These are phyloP conservation scores for Phoenicopterus ruber DNA, from an alignment of 2,113 vertebrate species.

Conservation along the genomic window DNA sequence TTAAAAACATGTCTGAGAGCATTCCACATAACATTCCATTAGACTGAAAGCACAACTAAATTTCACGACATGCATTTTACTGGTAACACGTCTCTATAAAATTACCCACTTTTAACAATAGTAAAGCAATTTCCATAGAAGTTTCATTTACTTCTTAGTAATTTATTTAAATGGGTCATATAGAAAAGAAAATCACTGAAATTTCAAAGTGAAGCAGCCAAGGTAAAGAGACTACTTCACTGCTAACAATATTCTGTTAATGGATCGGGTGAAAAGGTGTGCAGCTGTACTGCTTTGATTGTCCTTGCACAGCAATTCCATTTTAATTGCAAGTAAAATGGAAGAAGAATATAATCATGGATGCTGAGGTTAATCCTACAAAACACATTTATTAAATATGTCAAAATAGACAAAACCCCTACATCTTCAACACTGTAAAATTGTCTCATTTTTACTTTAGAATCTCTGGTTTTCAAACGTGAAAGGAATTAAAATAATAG, in stretches of 20 bases:
- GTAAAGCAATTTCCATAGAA: neutral
- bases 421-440: neutral
- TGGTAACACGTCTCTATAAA: neutral
- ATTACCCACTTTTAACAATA: neutral
- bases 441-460: neutral
- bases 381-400: neutral
- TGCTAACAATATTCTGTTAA: neutral
- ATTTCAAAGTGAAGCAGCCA: neutral
- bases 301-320: neutral
- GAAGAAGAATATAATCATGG: neutral
- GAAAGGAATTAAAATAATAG: neutral
- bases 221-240: neutral
- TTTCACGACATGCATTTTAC: neutral
- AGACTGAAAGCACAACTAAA: neutral
- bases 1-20: neutral
- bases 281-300: neutral
- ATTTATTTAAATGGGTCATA: neutral
- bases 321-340: neutral
- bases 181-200: neutral
- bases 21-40: neutral
- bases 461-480: neutral
- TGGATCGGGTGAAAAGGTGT: neutral
- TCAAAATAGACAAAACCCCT: neutral
- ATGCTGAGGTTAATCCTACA: neutral
- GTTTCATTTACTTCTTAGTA: constrained; percentile 6